Base-by-base conservation (phyloP, 2,888 invertebrate genomes). In the Peribatodes rhomboidaria region DNA sequence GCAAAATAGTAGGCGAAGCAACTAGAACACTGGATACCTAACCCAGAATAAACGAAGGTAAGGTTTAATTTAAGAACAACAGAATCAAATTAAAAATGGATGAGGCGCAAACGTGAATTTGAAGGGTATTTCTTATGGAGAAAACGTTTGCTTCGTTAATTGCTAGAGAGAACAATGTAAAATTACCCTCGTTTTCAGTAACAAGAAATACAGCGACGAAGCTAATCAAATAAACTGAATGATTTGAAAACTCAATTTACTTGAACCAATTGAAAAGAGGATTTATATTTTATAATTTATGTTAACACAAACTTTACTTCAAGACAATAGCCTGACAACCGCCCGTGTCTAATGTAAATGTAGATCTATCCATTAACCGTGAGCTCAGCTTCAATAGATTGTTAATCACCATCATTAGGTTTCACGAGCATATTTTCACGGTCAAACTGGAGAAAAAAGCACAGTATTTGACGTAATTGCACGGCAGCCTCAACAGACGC, bases 391-490 rank as follows among this genome's bases (percentile, higher is more conserved):
- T 69, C 55, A 70, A 68, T 71, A 50, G 53, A 62, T 55, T 67
- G 62, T 69, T 62, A 68, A 68, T 64, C 57, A 71, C 61, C 44
- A 62, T 53, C 61, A 62, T 65, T 67, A 67, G 64, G 62, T 71
- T 69, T 69, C 18, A 71, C 64, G 37, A 57, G 63, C 61, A 60
- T 37, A 55, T 71, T 71, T 77, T 75, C 78, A 79, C 67, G 82
- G 81, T 72, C 77, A 77, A 61, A 61, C 60, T 55, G 56, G 63
- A 55, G 69, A 72, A 71, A 68, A 70, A 69, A 67, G 64, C 61
- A 71, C 65, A 49, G 61, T 70, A 74, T 74, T 78, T 70, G 61
- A 68, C 53, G 65, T 79, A 75, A 79, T 79, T 74, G 67, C 69
- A 69, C 16, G 61, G 72, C 71, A 72, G 67, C 75, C 71, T 78